Evolutionary conservation across 2,113 vertebrate species (phyloP).

Genomic region (Mellivora capensis): DNA sequence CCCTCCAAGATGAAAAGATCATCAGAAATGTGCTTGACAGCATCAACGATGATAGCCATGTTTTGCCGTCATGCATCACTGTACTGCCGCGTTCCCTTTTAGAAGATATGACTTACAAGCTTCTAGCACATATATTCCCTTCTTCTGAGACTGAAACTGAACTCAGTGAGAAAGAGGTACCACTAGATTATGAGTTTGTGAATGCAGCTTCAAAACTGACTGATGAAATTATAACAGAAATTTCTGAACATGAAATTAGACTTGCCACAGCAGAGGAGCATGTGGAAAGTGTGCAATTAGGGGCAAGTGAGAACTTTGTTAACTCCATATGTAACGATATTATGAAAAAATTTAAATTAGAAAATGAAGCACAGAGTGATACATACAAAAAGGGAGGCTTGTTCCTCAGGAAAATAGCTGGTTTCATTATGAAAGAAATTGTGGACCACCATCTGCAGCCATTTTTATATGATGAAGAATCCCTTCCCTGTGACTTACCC

Average conservation of each 20-base stretch:
- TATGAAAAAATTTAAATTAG: conserved; percentile 16
- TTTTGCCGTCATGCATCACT: conserved; percentile 2
- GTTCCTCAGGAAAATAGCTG: background rate
- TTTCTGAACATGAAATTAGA: conserved; percentile 46
- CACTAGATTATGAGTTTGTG: background rate
- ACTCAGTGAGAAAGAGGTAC: background rate
- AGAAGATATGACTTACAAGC: background rate
- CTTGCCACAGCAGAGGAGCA: background rate
- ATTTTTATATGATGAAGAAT: conserved; percentile 9
- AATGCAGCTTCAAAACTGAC: conserved; percentile 7
- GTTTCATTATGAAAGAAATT: conserved; percentile 39
- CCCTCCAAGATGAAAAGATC: conserved; percentile 35
- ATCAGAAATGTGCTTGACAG: background rate
- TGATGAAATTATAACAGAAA: conserved; percentile 37
- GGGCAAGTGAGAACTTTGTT: background rate
- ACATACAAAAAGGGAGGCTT: background rate
- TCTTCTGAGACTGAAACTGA: background rate
- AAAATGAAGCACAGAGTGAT: conserved; percentile 13
- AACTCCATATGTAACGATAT: conserved; percentile 14
- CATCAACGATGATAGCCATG: background rate
- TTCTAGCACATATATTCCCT: background rate
- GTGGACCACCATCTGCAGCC: conserved; percentile 11
- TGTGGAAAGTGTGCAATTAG: background rate
- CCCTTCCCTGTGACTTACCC: background rate
- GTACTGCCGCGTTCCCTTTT: conserved; percentile 9